Percentiles rank a stretch among this genome's conserved stretches.
These are phyloP conservation scores for Ceratitis capitata DNA, from an alignment of 1,140 invertebrate genomes.

Conservation along the genomic window DNA sequence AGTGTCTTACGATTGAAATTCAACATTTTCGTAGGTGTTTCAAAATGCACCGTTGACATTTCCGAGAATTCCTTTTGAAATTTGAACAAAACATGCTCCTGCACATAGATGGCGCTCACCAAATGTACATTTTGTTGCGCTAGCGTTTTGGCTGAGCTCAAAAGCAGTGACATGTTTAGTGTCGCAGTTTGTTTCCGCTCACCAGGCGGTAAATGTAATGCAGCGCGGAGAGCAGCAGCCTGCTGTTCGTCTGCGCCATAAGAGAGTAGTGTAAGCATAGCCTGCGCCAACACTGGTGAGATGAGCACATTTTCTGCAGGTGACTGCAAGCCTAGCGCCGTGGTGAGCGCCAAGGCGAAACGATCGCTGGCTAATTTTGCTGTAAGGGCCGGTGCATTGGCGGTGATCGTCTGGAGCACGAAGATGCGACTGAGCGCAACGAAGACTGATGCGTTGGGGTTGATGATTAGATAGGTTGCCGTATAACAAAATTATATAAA, in stretches of 20 bases:
- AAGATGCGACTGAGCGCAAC: constrained; percentile 27
- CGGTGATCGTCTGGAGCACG: constrained; percentile 9
- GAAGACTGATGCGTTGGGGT: not conserved
- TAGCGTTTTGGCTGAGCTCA: not conserved
- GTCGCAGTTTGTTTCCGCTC: constrained; percentile 40
- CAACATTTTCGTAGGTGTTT: constrained; percentile 45
- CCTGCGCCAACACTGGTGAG: constrained; percentile 53
- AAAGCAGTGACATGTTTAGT: constrained; percentile 35
- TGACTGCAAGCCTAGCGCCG: not conserved
- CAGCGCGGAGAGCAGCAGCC: constrained; percentile 40
- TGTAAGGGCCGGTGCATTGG: not conserved
- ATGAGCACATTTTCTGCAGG: constrained; percentile 48
- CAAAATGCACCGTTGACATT: constrained; percentile 44
- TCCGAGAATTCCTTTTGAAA: constrained; percentile 44
- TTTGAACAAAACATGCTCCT: constrained; percentile 45
- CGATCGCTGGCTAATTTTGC: constrained; percentile 3
- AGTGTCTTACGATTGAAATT: constrained; percentile 45
- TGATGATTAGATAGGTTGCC: not conserved
- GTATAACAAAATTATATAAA: too few species aligned
- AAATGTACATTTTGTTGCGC: constrained; percentile 35
- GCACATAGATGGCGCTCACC: constrained; percentile 51
- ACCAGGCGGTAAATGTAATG: constrained; percentile 33
- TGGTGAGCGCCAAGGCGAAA: not conserved
- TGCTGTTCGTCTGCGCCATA: constrained; percentile 46
- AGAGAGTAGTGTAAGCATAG: constrained; percentile 49